Evolutionary conservation across 2,888 invertebrate genomes (phyloP), one percentile per base, ranked within the genome.

Genomic region (Rutpela maculata): DNA sequence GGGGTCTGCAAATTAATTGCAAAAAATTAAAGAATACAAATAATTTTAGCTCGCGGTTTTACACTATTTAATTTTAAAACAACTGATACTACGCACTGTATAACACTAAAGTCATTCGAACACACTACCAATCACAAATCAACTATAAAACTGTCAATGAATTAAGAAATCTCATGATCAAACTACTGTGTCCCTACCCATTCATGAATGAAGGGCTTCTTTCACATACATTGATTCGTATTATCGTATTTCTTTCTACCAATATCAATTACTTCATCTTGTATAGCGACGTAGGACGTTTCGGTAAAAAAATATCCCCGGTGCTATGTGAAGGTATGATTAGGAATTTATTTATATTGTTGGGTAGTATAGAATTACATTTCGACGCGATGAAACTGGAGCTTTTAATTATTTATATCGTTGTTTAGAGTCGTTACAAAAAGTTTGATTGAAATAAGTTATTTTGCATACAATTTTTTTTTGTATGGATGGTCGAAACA

Each of bases 191-290:
- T 81, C 80, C 81, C 84, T 80, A 83, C 82, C 72, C 84, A 83
- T 80, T 82, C 83, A 85, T 84, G 82, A 84, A 85, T 84, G 85
- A 85, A 86, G 86, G 86, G 86, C 84, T 86, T 86, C 86, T 77
- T 83, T 84, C 84, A 82, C 83, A 84, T 80, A 81, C 79, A 79
- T 77, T 75, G 77, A 76, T 79, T 77, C 71, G 74, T 67, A 79
- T 78, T 80, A 77, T 79, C 78, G 69, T 73, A 63, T 77, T 75
- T 79, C 77, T 75, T 56, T 69, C 76, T 76, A 67, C 74, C 66
- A 76, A 79, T 83, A 83, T 84, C 82, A 82, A 83, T 82, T 83
- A 79, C 83, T 82, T n/a, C 70, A 80, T 72, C 78, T 62, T 77
- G 76, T 77, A 18, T 12, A 17, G 60, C 22, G 6, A 12, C 60